Conservation (phyloP, 2,113 vertebrate genomes). For the Formicarius rufipectus region DNA sequence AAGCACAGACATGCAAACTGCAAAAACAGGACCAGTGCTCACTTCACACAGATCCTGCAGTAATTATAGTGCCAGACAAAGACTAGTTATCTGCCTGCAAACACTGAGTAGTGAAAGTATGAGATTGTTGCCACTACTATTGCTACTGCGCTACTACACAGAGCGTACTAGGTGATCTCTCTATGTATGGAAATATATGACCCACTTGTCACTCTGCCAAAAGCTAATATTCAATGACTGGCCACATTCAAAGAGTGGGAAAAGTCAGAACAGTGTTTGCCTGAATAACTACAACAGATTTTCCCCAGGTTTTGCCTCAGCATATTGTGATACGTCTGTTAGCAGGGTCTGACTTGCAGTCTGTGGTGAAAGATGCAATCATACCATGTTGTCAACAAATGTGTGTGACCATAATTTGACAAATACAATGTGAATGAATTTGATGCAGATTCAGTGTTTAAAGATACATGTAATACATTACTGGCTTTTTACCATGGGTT, state of each 20-base stretch:
- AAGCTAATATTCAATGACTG: background rate
- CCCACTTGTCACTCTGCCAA: background rate
- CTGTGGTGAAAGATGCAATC: fast-evolving
- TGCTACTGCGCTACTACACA: background rate
- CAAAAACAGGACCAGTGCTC: background rate
- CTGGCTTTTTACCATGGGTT: background rate
- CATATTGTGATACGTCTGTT: background rate
- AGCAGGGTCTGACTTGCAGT: background rate
- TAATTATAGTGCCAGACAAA: background rate
- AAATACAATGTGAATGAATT: background rate
- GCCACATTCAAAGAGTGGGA: background rate
- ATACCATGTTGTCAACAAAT: background rate
- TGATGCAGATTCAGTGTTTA: background rate
- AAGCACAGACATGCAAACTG: background rate
- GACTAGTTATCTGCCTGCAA: background rate
- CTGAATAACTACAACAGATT: background rate
- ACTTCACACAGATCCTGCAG: background rate
- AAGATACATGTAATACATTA: background rate
- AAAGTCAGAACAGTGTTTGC: background rate
- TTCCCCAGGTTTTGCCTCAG: background rate
- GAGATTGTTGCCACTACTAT: background rate
- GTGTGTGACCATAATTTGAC: background rate
- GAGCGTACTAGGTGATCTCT: background rate
- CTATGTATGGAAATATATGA: background rate
- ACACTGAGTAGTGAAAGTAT: background rate